These are phyloP conservation scores for Hemitrygon akajei DNA, from an alignment of 2,797 vertebrate species.

Conservation along the genomic window DNA sequence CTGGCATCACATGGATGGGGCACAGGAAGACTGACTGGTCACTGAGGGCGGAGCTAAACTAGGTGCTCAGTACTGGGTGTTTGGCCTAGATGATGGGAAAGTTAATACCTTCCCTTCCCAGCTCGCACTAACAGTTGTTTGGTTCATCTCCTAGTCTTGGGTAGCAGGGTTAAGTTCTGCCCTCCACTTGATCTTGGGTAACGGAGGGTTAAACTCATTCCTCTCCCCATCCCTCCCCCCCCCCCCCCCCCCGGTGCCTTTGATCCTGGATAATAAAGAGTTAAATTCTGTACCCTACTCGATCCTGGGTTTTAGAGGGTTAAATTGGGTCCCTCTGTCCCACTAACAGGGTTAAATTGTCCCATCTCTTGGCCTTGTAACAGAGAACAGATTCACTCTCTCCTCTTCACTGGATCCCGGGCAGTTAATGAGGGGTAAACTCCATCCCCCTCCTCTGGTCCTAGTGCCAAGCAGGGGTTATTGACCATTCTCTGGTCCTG, in stretches of 20 bases:
- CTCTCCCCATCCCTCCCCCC: neutral
- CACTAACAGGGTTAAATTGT: no score
- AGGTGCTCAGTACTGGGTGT: neutral
- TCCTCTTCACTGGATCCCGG: neutral
- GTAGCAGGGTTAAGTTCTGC: neutral
- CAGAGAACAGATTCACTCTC: no score
- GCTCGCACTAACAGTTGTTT: no score
- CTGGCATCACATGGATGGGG: no score
- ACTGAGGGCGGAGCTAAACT: neutral
- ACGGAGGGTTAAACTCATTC: neutral
- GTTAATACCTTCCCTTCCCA: neutral
- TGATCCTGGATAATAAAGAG: no score
- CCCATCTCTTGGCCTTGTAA: no score
- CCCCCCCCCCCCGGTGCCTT: no score
- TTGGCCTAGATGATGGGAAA: neutral
- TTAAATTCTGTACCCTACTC: no score
- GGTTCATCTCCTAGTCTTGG: neutral
- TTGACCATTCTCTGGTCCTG: no score
- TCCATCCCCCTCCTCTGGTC: neutral
- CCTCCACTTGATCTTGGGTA: neutral
- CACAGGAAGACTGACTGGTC: neutral
- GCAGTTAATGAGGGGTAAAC: neutral
- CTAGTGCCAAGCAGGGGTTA: no score
- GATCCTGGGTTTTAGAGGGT: no score
- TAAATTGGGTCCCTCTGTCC: no score